Evolutionary conservation across 1,140 invertebrate species (phyloP).

Genomic region (Caenorhabditis remanei): DNA sequence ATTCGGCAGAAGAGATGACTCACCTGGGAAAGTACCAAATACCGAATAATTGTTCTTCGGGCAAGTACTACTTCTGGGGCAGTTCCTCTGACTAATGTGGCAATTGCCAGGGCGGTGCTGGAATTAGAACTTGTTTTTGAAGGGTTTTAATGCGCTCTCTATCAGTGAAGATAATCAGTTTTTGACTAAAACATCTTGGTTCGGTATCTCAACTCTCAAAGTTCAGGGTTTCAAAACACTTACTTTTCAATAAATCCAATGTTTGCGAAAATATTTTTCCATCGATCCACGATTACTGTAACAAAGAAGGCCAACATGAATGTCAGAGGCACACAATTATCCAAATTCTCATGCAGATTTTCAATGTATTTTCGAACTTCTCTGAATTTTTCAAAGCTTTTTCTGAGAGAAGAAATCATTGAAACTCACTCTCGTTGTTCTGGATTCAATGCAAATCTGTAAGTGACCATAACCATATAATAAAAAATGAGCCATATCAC

Average conservation of each 20-base stretch:
- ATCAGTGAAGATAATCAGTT: no score
- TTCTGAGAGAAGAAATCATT: neutral
- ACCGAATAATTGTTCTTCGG: constrained; percentile 58
- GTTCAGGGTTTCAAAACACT: constrained; percentile 14
- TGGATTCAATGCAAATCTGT: constrained; percentile 65
- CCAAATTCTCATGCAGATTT: constrained; percentile 67
- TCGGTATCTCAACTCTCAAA: neutral
- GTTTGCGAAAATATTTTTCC: constrained; percentile 73
- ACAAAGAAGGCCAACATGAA: constrained; percentile 78
- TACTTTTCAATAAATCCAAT: constrained; percentile 77
- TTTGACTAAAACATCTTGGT: neutral
- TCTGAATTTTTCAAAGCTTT: constrained; percentile 1
- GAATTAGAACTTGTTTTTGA: neutral
- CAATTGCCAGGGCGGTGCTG: constrained; percentile 68
- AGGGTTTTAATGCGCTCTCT: no score
- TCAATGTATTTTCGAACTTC: constrained; percentile 69
- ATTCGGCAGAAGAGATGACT: neutral
- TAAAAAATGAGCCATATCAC: constrained; percentile 69
- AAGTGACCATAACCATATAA: constrained; percentile 67
- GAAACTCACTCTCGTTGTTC: constrained; percentile 60
- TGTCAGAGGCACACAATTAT: constrained; percentile 73
- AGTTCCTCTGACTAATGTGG: constrained; percentile 65
- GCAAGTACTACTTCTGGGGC: constrained; percentile 23
- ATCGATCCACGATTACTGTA: constrained; percentile 70
- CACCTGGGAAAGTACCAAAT: constrained; percentile 59